Evolutionary conservation across 2,113 vertebrate species (phyloP).

Genomic region (Casuarius casuarius): DNA sequence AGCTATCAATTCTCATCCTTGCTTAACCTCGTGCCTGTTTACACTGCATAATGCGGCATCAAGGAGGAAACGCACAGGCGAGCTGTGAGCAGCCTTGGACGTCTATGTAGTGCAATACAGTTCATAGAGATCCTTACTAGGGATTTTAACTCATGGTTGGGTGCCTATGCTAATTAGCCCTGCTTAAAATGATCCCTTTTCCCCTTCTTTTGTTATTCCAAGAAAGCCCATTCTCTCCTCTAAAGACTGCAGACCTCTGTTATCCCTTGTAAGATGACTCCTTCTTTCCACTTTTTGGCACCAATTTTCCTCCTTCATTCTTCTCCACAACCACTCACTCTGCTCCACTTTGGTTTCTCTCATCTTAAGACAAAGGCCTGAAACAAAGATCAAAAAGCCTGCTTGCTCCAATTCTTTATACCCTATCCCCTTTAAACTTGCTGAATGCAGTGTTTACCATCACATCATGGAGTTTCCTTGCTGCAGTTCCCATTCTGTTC

Average conservation of each 20-base stretch:
- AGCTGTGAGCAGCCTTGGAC: background rate
- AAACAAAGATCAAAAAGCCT: background rate
- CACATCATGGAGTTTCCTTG: background rate
- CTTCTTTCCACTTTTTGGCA: too few relatives aligned
- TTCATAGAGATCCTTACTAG: background rate
- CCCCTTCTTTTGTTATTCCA: background rate
- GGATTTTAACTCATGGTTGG: too few relatives aligned
- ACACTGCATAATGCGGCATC: background rate
- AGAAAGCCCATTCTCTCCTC: background rate
- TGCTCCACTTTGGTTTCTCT: background rate
- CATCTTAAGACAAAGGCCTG: background rate
- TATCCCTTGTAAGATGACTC: background rate
- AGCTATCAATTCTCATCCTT: background rate
- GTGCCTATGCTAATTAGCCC: background rate
- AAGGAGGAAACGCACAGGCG: background rate
- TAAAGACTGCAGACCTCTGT: background rate
- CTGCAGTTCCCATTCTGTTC: background rate
- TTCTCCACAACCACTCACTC: background rate
- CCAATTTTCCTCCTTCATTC: background rate
- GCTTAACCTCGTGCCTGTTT: background rate
- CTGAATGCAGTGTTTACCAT: background rate
- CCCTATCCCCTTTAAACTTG: background rate
- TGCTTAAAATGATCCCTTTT: fast-evolving
- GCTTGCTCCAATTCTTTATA: background rate
- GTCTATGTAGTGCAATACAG: background rate